Evolutionary conservation across 1,140 invertebrate genomes (phyloP), one percentile per base, ranked within the genome.

Genomic region (Leptopilina boulardi): DNA sequence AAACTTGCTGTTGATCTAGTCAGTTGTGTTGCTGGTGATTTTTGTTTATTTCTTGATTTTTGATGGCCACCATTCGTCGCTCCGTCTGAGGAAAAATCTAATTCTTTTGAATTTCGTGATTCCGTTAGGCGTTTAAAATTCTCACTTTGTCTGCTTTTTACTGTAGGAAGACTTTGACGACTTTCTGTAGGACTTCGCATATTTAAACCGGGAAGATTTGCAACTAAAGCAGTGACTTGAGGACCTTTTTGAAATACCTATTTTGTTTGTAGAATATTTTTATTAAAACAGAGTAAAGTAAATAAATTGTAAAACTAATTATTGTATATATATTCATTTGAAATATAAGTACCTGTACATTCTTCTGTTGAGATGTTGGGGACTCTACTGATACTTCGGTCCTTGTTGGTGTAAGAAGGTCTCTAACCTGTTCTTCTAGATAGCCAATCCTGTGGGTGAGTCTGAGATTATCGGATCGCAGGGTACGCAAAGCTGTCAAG

Each of bases 391-490:
- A 38, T 0, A 89, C 75, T 30, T 88, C 86, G 19, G 85, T 79
- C 74, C 86, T 88, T 8, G 82, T 80, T 2, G 90, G 88, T 3
- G 87, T 86, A 4, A 95, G 88, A 1, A 95, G 89, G 82, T 96
- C 94, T 0, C 93, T 91, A 70, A 97, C 96, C 88, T 97, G 96
- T 82, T 98, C 96, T 87, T 98, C 96, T 51, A 98, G 92, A 88
- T 97, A 97, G 2, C 95, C 95, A 66, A 97, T 97, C 72, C 97
- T 92, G 87, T 97, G 97, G 8, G 96, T 96, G 56, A 97, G 91
- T 59, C 96, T 92, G 18, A 96, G 93, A 87, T 97, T 97, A 89
- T 97, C 96, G 26, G 94, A 93, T 84, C 94, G 93, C 1, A 95
- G 89, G 2, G 93, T 92, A 18, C 92, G 90, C 80, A 94, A 91